Percentiles rank a stretch among this genome's conserved stretches.
phyloP scores from a whole-genome alignment of 1,140 invertebrate genomes.

The Cotesia vestalis region DNA sequence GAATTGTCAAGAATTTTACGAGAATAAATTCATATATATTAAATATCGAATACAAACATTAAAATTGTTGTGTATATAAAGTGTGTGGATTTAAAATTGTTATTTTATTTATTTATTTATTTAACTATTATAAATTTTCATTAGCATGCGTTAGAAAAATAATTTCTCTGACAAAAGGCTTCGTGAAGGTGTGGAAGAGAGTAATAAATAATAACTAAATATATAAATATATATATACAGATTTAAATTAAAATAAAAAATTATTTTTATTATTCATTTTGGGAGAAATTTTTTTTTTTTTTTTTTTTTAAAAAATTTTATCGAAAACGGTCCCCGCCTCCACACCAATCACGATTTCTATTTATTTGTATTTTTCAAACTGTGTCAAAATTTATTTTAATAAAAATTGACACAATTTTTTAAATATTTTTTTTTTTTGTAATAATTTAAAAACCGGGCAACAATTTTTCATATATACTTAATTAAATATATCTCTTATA shows the following conservation, averaged over 20 bases:
- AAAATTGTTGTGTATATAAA: slow-evolving; percentile 1
- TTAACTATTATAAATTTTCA: slow-evolving; percentile 38
- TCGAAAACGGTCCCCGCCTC: slow-evolving; percentile 58
- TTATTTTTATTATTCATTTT: slow-evolving; percentile 11
- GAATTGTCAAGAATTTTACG: too few species aligned
- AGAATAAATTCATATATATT: too few species aligned
- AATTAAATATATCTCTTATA: neutral
- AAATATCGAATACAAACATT: too few species aligned
- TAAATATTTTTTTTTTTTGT: too few species aligned
- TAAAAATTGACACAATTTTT: too few species aligned
- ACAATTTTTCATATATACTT: slow-evolving; percentile 3
- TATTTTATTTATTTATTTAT: neutral
- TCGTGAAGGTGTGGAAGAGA: slow-evolving; percentile 53
- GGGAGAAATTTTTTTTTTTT: neutral
- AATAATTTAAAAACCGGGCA: neutral
- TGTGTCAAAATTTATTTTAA: too few species aligned
- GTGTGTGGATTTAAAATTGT: neutral
- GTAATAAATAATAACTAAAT: neutral
- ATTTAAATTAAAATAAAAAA: neutral
- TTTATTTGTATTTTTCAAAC: slow-evolving; percentile 25
- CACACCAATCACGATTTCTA: slow-evolving; percentile 48
- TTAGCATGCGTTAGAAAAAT: slow-evolving; percentile 60
- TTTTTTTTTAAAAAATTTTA: slow-evolving; percentile 1
- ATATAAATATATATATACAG: neutral
- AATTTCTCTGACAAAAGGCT: slow-evolving; percentile 51